phyloP scores from a whole-genome alignment of 2,888 invertebrate genomes.

The Allygus modestus region DNA sequence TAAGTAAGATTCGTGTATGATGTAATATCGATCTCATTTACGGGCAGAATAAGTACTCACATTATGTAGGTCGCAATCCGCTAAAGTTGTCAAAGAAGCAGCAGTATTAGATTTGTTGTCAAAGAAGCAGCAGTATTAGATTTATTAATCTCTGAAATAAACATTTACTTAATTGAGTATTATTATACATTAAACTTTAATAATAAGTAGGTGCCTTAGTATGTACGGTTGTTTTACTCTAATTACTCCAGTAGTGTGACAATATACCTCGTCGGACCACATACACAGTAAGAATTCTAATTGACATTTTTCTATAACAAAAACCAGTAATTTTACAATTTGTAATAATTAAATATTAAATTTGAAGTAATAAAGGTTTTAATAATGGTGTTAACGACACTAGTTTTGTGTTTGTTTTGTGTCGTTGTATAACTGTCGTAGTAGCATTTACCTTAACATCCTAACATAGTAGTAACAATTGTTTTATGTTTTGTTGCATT shows the following conservation, averaged over 20 bases:
- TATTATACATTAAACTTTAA: not conserved
- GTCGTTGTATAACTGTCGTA: too few species aligned
- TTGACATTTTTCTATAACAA: too few species aligned
- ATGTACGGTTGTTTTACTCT: not conserved
- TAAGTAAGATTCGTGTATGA: not conserved
- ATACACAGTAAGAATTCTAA: slow-evolving; percentile 15
- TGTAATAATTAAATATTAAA: too few species aligned
- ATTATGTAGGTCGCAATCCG: not conserved
- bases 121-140: not conserved
- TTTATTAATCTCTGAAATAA: not conserved
- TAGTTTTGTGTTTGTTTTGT: too few species aligned
- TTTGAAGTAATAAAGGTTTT: too few species aligned
- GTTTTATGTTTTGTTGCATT: too few species aligned
- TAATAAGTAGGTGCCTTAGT: slow-evolving; percentile 10
- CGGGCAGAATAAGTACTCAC: not conserved
- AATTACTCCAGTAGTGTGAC: not conserved
- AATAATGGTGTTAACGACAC: too few species aligned
- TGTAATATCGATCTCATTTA: not conserved
- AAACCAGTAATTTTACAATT: too few species aligned
- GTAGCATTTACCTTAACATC: too few species aligned
- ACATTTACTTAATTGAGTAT: not conserved
- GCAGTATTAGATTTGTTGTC: not conserved
- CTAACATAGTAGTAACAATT: too few species aligned
- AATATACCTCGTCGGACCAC: slow-evolving; percentile 2
- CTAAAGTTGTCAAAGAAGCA: not conserved